Evolutionary conservation across 2,888 invertebrate species (phyloP).

Genomic region (Dicycla oo): DNA sequence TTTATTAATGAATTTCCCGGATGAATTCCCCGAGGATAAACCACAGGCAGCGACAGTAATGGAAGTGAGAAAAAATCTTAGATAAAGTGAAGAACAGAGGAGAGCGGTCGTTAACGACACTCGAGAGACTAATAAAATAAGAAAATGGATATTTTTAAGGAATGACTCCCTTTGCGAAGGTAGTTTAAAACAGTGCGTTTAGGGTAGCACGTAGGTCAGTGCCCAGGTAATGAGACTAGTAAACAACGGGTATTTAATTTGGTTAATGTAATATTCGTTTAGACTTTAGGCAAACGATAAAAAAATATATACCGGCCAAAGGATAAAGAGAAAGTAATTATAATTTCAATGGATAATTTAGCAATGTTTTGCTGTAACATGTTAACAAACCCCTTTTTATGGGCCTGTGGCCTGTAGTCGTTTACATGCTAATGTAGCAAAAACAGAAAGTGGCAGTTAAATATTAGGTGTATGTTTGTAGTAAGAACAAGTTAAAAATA

Average conservation of each 20-base stretch:
- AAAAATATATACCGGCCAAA: conserved; percentile 23
- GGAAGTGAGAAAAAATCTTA: conserved; percentile 77
- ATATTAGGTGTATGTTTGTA: conserved; percentile 7
- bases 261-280: conserved; percentile 27
- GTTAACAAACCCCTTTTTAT: conserved; percentile 31
- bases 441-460: background rate
- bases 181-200: conserved; percentile 22
- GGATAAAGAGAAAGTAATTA: conserved; percentile 43
- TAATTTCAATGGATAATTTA: conserved; percentile 35
- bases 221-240: conserved; percentile 23
- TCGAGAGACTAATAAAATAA: conserved; percentile 72
- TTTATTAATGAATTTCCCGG: conserved; percentile 79
- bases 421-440: conserved; percentile 20
- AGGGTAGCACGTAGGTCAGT: conserved; percentile 4
- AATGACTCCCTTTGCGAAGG: conserved; percentile 30
- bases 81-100: conserved; percentile 73
- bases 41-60: conserved; percentile 76
- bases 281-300: conserved; percentile 19
- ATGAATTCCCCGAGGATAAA: conserved; percentile 70
- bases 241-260: conserved; percentile 31
- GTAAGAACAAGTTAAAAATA: background rate
- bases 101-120: conserved; percentile 69
- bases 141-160: conserved; percentile 69
- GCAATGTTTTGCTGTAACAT: conserved; percentile 22
- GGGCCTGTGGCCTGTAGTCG: background rate